Percentiles rank a stretch among this genome's conserved stretches.
These are phyloP conservation scores for Hucho hucho DNA, from an alignment of 2,113 vertebrate species.

Conservation along the genomic window DNA sequence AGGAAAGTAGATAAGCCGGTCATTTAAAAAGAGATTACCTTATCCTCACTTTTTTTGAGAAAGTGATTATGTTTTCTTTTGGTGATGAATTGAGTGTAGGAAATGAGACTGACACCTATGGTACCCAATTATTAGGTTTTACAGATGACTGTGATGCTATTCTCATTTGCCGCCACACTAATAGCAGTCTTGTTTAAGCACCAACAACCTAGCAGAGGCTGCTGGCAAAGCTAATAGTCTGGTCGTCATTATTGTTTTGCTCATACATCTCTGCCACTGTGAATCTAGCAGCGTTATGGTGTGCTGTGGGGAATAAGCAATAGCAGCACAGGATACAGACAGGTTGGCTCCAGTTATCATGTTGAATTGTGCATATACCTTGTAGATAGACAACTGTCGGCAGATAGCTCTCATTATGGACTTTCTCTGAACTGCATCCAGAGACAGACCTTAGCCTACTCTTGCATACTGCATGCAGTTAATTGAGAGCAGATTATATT, in stretches of 20 bases:
- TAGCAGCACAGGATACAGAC: neutral
- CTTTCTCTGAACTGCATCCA: too few relatives aligned
- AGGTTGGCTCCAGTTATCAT: neutral
- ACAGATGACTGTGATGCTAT: conserved; percentile 11
- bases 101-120: conserved; percentile 44
- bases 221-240: neutral
- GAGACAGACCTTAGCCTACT: too few relatives aligned
- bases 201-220: neutral
- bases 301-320: neutral
- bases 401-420: too few relatives aligned
- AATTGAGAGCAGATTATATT: neutral
- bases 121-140: conserved; percentile 16
- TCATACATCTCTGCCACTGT: neutral
- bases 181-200: conserved; percentile 16
- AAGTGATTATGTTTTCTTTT: conserved; percentile 16
- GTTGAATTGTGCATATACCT: too few relatives aligned
- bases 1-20: conserved; percentile 7
- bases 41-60: conserved; percentile 14
- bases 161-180: conserved; percentile 18
- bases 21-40: conserved; percentile 25
- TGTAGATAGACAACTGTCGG: too few relatives aligned
- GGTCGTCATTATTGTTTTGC: neutral
- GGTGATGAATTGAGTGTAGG: conserved; percentile 16
- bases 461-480: neutral
- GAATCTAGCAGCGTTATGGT: neutral